These are phyloP conservation scores for Nannoperca australis DNA, from an alignment of 2,797 vertebrate genomes.

Conservation along the genomic window DNA sequence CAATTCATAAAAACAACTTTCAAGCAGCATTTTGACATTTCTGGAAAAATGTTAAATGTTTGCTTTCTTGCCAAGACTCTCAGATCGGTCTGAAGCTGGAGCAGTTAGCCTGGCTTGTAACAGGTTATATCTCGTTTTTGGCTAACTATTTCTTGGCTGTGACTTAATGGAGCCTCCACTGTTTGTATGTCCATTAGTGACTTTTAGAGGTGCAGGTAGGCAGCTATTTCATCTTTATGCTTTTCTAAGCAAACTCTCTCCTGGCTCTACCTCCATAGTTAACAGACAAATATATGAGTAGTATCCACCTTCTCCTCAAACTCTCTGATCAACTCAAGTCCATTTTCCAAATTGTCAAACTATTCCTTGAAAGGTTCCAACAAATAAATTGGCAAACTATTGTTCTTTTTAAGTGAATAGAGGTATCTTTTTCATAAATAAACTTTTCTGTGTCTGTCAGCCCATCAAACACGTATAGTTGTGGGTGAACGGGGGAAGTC, in stretches of 20 bases:
- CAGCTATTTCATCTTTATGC: background rate
- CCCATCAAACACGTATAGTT: slow-evolving; percentile 44
- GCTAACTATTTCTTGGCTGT: background rate
- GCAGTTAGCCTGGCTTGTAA: no score
- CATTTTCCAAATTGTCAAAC: slow-evolving; percentile 1
- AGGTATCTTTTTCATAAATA: slow-evolving; percentile 18
- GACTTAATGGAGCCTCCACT: background rate
- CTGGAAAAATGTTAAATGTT: background rate
- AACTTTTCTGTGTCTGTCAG: slow-evolving; percentile 44
- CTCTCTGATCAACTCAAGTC: background rate
- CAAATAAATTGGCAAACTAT: background rate
- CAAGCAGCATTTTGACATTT: background rate
- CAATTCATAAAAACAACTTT: background rate
- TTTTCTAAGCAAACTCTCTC: background rate
- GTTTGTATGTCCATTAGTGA: background rate
- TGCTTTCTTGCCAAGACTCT: background rate
- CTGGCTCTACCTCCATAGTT: background rate
- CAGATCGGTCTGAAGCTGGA: background rate
- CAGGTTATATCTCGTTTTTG: background rate
- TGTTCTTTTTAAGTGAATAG: slow-evolving; percentile 6
- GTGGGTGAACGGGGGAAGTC: slow-evolving; percentile 57
- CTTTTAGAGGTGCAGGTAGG: background rate
- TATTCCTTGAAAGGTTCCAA: background rate
- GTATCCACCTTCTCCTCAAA: background rate
- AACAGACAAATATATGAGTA: background rate